A percentile compares a stretch with the other conserved stretches of the same genome.
Evolutionary conservation across 2,797 vertebrate species (phyloP).

Genomic region (Clarias laeviceps): DNA sequence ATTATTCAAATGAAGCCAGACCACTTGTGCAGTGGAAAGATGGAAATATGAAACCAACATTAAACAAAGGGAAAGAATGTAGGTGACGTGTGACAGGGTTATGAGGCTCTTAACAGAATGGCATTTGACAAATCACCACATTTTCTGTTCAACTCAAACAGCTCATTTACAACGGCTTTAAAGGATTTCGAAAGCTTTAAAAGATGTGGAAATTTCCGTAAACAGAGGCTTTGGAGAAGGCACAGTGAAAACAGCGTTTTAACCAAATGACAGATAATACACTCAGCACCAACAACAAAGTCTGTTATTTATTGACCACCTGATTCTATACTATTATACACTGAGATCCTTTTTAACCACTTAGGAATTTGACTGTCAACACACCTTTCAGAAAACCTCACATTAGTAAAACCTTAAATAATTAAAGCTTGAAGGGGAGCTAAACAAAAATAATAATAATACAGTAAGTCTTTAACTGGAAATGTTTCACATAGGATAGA

Average conservation of each 20-base stretch:
- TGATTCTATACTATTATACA: not conserved
- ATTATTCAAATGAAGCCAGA: constrained; percentile 34
- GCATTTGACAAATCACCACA: not conserved
- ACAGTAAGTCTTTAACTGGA: not conserved
- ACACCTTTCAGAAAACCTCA: not conserved
- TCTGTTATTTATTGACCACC: not conserved
- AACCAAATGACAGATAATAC: not conserved
- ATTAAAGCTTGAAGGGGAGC: not conserved
- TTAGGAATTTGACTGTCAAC: not conserved
- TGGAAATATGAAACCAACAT: constrained; percentile 51
- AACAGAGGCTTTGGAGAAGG: not conserved
- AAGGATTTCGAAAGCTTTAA: not conserved
- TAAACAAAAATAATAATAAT: not conserved
- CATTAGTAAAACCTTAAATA: constrained; percentile 1
- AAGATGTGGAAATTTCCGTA: not conserved
- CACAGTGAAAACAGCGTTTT: not conserved
- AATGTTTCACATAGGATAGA: not conserved
- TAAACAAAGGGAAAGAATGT: constrained; percentile 45
- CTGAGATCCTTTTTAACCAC: not conserved
- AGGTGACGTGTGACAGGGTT: constrained; percentile 12
- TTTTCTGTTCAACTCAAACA: not conserved
- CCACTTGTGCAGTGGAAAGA: constrained; percentile 48
- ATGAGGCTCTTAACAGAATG: constrained; percentile 4
- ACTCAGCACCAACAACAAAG: not conserved
- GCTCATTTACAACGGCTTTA: not conserved